Evolutionary conservation across 2,888 invertebrate genomes (phyloP), one percentile per base, ranked within the genome.

Genomic region (Acleris cristana): DNA sequence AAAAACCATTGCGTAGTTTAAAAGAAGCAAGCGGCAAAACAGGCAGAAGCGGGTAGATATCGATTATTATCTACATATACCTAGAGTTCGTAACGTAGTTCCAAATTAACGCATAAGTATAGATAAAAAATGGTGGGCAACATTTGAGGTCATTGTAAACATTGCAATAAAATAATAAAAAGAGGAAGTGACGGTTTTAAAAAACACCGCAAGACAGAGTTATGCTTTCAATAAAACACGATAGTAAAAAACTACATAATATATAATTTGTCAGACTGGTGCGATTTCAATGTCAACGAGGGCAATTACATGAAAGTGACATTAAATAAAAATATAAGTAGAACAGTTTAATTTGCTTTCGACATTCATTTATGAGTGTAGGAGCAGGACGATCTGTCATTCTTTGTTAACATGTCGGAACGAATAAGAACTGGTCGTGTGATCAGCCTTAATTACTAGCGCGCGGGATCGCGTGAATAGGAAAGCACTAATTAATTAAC

Each of bases 401-500:
- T 44, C 57, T 40, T 54, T 48, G 53, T 16, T 48, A 61, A 56
- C 45, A 62, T 62, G 62, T 77, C 71, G 81, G 77, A 82, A 80
- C 78, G 78, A 74, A 74, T 76, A 72, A 78, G 76, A 73, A 76
- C 77, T 80, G 74, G 83, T 81, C 82, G 85, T 87, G 86, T 81
- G 86, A 87, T 81, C 78, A 74, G 66, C 72, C 74, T 82, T 83
- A 85, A 84, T 83, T 82, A 53, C 75, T 71, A 67, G 70, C 75
- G 74, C 70, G 76, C 74, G 72, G 65, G 78, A 71, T 81, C 73
- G 79, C 80, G 82, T 83, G 80, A 83, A 81, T 81, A 82, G 80
- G 78, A 81, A 78, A 81, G 76, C 74, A 70, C 74, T 78, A 79
- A 83, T 83, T 85, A 86, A 86, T 87, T 83, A 84, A 77, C 76